Evolutionary conservation across 2,888 invertebrate species (phyloP).

Genomic region (Epirrhoe tristata): DNA sequence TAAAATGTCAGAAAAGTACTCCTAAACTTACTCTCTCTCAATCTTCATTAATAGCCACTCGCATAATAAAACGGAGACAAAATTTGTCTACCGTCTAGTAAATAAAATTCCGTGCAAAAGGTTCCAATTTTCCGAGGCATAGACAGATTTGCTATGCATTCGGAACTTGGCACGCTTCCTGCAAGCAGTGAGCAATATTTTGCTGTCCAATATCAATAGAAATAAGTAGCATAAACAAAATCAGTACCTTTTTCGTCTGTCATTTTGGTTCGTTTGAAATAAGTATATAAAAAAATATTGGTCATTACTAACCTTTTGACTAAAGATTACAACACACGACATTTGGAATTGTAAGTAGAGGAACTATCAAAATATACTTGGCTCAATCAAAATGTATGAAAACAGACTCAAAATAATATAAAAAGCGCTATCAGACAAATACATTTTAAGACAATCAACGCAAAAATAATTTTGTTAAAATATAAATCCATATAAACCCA

Average conservation of each 20-base stretch:
- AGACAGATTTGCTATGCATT: slow-evolving; percentile 60
- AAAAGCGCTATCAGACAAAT: not conserved
- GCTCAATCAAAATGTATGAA: too few relatives aligned
- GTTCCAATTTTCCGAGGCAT: slow-evolving; percentile 63
- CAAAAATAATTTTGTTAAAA: not conserved
- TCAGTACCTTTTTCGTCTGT: slow-evolving; percentile 1
- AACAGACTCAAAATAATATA: not conserved
- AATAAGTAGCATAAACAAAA: slow-evolving; percentile 30
- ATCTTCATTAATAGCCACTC: slow-evolving; percentile 10
- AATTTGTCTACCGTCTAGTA: slow-evolving; percentile 45
- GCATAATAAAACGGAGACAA: slow-evolving; percentile 21
- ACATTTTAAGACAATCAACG: too few relatives aligned
- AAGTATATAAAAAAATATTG: too few relatives aligned
- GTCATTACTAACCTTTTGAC: too few relatives aligned
- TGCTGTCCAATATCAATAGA: slow-evolving; percentile 51
- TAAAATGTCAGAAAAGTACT: not conserved
- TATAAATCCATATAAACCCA: not conserved
- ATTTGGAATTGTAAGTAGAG: too few relatives aligned
- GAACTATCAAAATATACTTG: too few relatives aligned
- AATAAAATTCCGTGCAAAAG: slow-evolving; percentile 60
- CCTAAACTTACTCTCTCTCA: not conserved
- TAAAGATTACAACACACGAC: too few relatives aligned
- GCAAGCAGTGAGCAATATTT: slow-evolving; percentile 55
- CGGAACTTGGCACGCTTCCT: slow-evolving; percentile 62
- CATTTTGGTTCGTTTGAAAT: too few relatives aligned